Percentiles rank a stretch among this genome's conserved stretches.
Conservation (phyloP, 2,113 vertebrate species). For the Cyanocitta stelleri region DNA sequence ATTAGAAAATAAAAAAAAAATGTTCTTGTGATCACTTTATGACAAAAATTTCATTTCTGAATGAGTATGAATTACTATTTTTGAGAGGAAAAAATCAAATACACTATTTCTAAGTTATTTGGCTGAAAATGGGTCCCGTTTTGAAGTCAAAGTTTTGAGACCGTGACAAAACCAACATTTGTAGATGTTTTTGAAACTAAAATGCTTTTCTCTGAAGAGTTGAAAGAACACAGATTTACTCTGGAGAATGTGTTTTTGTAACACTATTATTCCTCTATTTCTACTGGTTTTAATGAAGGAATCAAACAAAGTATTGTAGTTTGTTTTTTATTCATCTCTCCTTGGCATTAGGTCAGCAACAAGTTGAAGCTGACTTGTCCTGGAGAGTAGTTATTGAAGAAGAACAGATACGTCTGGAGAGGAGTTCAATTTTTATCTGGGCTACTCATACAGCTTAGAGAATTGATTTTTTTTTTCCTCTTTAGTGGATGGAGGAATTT, state of each 20-base stretch:
- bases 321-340: not conserved
- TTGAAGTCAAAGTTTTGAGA: not conserved
- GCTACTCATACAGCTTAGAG: not conserved
- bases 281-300: not conserved
- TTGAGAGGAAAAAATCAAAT: not conserved
- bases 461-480: not conserved
- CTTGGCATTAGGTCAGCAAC: not conserved
- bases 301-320: not conserved
- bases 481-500: rapidly evolving
- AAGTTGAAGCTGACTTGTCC: not conserved
- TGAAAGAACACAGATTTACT: not conserved
- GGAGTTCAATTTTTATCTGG: not conserved
- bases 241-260: not conserved
- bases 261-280: not conserved
- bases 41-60: not conserved
- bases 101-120: not conserved
- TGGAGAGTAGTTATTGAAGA: not conserved
- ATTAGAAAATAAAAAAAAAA: not conserved
- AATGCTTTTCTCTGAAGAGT: not conserved
- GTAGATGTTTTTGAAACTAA: not conserved
- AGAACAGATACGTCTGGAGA: not conserved
- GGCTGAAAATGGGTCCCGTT: not conserved
- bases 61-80: not conserved
- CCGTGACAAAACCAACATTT: not conserved
- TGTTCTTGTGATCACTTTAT: not conserved